A percentile compares a stretch with the other conserved stretches of the same genome.
Conservation (phyloP, 1,140 invertebrate genomes). For the Frieseomelitta varia region DNA sequence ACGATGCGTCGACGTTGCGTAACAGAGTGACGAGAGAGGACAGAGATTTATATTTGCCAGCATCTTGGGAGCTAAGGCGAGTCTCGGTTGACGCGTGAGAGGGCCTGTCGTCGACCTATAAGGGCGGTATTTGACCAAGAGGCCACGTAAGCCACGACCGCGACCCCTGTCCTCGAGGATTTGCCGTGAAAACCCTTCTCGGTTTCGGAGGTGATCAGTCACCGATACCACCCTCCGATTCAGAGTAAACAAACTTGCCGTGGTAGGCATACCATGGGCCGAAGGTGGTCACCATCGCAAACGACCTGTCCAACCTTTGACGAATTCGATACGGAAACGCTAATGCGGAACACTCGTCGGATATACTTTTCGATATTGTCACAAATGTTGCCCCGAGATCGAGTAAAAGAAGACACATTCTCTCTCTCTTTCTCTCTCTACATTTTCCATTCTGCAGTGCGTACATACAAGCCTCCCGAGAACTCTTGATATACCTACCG, state of each 20-base stretch:
- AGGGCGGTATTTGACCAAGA: conserved; percentile 45
- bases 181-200: conserved; percentile 62
- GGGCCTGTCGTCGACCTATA: conserved; percentile 47
- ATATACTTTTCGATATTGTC: not conserved
- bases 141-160: conserved; percentile 54
- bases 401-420: not conserved
- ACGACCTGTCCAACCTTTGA: conserved; percentile 59
- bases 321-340: conserved; percentile 44
- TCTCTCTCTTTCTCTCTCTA: too few relatives aligned
- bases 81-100: conserved; percentile 4
- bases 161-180: conserved; percentile 71
- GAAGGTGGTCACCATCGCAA: conserved; percentile 38
- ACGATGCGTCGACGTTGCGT: not conserved
- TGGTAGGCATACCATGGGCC: conserved; percentile 46
- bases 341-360: not conserved
- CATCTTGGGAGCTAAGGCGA: not conserved
- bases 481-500: not conserved
- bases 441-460: too few relatives aligned
- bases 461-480: not conserved
- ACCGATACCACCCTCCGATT: conserved; percentile 50
- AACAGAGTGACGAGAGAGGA: not conserved
- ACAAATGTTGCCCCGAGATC: not conserved
- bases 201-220: conserved; percentile 67
- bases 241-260: conserved; percentile 62
- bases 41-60: conserved; percentile 18